Evolutionary conservation across 2,113 vertebrate genomes (phyloP).

Genomic region (Protomyctophum bolini): DNA sequence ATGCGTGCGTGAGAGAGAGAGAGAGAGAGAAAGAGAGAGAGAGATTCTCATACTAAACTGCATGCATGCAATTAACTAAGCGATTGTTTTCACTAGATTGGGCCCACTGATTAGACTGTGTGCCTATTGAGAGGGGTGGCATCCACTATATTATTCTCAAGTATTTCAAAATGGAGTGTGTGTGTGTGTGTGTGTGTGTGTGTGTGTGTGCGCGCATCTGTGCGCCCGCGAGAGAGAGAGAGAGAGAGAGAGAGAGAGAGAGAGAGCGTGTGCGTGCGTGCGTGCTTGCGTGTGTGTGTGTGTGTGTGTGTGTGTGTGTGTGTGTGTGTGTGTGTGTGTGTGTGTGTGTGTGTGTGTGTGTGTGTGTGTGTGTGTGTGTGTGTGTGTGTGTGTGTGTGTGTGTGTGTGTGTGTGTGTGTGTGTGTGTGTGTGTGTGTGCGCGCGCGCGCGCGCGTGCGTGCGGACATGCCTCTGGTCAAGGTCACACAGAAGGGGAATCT

Average conservation of each 20-base stretch:
- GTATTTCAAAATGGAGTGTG: neutral
- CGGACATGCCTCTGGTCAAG: conserved; percentile 55
- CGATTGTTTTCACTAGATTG: conserved; percentile 76
- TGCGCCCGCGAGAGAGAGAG: neutral
- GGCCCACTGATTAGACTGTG: conserved; percentile 62
- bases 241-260: too few relatives aligned
- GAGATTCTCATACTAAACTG: conserved; percentile 68
- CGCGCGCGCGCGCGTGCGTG: neutral
- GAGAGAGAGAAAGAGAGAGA: conserved; percentile 30
- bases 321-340: conserved; percentile 4
- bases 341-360: conserved; percentile 13
- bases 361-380: neutral
- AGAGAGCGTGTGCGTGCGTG: too few relatives aligned
- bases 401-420: conserved; percentile 20
- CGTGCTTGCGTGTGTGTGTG: too few relatives aligned
- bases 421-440: conserved; percentile 12
- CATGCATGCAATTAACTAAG: conserved; percentile 76
- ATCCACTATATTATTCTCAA: too few relatives aligned
- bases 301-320: too few relatives aligned
- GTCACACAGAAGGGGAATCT: conserved; percentile 49
- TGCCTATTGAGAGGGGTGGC: conserved; percentile 5
- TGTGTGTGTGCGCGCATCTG: conserved; percentile 3
- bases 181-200: neutral
- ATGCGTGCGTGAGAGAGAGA: conserved; percentile 12
- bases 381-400: conserved; percentile 10